Conservation (phyloP, 2,797 vertebrate genomes). For the Pseudochirops cupreus region DNA sequence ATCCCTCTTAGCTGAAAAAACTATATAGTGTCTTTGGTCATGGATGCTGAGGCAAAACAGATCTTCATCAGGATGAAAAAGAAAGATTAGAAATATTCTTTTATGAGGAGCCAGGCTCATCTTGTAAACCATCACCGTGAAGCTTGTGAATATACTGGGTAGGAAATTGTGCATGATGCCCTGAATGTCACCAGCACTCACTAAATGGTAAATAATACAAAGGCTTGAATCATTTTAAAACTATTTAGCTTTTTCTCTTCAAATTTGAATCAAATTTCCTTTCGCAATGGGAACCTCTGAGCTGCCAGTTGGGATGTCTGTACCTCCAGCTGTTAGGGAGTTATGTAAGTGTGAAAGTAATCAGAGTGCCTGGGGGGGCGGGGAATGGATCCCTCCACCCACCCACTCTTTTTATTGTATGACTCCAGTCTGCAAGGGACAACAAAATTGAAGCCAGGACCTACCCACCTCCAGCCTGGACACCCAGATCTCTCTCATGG, state of each 20-base stretch:
- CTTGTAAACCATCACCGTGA: background rate
- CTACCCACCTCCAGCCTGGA: slow-evolving; percentile 10
- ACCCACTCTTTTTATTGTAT: slow-evolving; percentile 26
- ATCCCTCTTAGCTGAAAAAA: background rate
- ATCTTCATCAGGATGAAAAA: background rate
- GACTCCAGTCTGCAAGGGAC: slow-evolving; percentile 36
- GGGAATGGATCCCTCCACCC: slow-evolving; percentile 36
- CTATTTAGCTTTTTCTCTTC: slow-evolving; percentile 70
- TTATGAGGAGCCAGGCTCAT: background rate
- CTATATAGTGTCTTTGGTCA: slow-evolving; percentile 4
- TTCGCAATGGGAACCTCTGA: slow-evolving; percentile 65
- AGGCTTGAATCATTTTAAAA: slow-evolving; percentile 56
- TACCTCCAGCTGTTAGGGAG: slow-evolving; percentile 72
- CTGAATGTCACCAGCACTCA: slow-evolving; percentile 23
- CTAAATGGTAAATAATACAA: slow-evolving; percentile 56
- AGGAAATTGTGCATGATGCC: slow-evolving; percentile 16
- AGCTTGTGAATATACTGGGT: background rate
- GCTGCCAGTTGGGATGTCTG: slow-evolving; percentile 73
- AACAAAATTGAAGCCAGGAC: background rate
- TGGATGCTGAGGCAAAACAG: background rate
- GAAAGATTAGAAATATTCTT: background rate
- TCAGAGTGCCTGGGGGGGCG: slow-evolving; percentile 62
- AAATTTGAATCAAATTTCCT: slow-evolving; percentile 66
- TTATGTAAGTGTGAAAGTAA: slow-evolving; percentile 71
- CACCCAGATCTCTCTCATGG: background rate